These are phyloP conservation scores for Itoplectis maculator DNA, from an alignment of 2,888 invertebrate genomes.

Conservation along the genomic window DNA sequence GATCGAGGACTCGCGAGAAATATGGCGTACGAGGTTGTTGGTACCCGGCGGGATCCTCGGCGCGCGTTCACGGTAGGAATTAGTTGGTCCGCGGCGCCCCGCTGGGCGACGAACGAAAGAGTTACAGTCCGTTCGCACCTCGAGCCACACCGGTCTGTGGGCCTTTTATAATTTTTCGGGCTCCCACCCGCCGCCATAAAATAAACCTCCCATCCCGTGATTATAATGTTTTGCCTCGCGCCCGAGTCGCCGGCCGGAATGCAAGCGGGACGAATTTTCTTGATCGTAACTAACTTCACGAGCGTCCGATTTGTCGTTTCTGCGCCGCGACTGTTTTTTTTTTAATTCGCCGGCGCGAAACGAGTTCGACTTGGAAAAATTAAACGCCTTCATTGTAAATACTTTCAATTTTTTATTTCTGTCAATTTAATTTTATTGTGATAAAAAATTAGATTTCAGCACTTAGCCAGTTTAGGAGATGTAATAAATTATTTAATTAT, in stretches of 20 bases:
- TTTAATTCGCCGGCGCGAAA: conserved; percentile 13
- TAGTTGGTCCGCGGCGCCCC: conserved; percentile 79
- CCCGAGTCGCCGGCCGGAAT: conserved; percentile 68
- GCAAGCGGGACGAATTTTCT: conserved; percentile 45
- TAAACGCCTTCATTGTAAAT: no score
- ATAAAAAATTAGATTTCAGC: background rate
- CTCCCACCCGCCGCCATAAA: conserved; percentile 78
- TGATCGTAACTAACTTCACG: conserved; percentile 14
- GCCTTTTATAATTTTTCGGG: conserved; percentile 34
- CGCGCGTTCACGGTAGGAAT: conserved; percentile 77
- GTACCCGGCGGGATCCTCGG: conserved; percentile 22
- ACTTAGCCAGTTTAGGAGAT: no score
- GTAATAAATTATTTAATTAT: no score
- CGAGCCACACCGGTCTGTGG: conserved; percentile 75
- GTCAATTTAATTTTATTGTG: no score
- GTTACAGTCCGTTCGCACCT: conserved; percentile 83
- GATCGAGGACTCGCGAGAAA: background rate
- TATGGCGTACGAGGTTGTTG: background rate
- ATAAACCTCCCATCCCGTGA: conserved; percentile 79
- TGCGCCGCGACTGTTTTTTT: conserved; percentile 11
- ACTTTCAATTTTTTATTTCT: no score
- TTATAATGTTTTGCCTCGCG: conserved; percentile 80
- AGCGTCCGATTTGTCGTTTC: background rate
- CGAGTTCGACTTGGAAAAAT: no score
- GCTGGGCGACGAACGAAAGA: conserved; percentile 81